Conservation (phyloP, 2,797 vertebrate species). For the Cottoperca gobio region DNA sequence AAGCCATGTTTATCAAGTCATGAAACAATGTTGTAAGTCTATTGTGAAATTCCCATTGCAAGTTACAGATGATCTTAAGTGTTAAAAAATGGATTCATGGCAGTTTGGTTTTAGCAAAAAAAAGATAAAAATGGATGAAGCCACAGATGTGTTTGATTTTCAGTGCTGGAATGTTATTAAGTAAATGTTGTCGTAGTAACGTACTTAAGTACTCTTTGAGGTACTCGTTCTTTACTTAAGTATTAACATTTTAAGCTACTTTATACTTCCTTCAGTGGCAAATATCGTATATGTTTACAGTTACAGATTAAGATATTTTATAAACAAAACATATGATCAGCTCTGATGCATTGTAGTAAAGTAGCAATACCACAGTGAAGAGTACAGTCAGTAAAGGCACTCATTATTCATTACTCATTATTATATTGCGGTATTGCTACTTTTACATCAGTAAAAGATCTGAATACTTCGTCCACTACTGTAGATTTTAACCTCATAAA, state of each 20-base stretch:
- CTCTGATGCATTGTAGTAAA: not conserved
- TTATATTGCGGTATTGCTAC: not conserved
- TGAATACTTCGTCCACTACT: not conserved
- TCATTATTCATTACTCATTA: not conserved
- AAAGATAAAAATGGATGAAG: conserved; percentile 1
- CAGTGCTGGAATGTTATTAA: not conserved
- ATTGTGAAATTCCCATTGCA: conserved; percentile 6
- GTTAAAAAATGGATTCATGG: not conserved
- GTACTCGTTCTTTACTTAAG: not conserved
- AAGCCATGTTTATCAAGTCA: conserved; percentile 40
- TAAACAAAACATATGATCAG: not conserved
- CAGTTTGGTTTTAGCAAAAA: not conserved
- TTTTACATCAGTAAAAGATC: not conserved
- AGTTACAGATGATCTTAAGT: not conserved
- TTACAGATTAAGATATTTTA: not conserved
- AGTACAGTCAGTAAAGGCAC: too few species aligned
- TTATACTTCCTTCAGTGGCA: not conserved
- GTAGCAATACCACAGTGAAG: not conserved
- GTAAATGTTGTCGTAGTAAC: not conserved
- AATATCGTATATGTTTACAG: not conserved
- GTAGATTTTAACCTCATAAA: not conserved
- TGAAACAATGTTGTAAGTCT: not conserved
- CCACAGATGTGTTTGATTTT: not conserved
- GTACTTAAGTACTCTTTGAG: not conserved
- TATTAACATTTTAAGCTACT: not conserved